A percentile compares a stretch with the other conserved stretches of the same genome.
These are phyloP conservation scores for Apoda limacodes DNA, from an alignment of 2,888 invertebrate species.

Conservation along the genomic window DNA sequence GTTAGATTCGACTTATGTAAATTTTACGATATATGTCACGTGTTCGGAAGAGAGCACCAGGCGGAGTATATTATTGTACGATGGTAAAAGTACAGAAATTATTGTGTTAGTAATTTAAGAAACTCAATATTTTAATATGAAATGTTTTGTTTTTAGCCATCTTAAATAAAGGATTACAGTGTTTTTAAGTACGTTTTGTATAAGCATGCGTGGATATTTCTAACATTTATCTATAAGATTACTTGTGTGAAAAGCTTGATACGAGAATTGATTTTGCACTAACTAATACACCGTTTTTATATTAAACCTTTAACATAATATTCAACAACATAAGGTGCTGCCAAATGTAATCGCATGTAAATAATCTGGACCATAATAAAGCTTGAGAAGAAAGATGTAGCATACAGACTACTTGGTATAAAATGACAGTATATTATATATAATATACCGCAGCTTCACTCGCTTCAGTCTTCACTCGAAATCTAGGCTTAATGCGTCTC, in stretches of 20 bases:
- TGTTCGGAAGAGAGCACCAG: constrained; percentile 12
- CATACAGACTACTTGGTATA: constrained; percentile 13
- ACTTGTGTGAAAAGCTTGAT: constrained; percentile 16
- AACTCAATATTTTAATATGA: constrained; percentile 14
- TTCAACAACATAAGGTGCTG: constrained; percentile 14
- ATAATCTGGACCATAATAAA: constrained; percentile 14
- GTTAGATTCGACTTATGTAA: constrained; percentile 13
- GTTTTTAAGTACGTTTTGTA: constrained; percentile 10
- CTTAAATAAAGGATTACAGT: constrained; percentile 4
- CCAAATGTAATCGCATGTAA: constrained; percentile 14
- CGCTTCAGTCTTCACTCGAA: constrained; percentile 14
- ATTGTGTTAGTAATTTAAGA: constrained; percentile 14
- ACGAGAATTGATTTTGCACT: constrained; percentile 16
- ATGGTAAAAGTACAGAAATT: constrained; percentile 14
- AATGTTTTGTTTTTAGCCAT: constrained; percentile 14
- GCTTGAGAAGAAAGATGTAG: constrained; percentile 14
- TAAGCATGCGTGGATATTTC: constrained; percentile 15
- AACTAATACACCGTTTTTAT: constrained; percentile 14
- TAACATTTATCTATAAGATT: constrained; percentile 15
- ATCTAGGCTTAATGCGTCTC: constrained; percentile 15
- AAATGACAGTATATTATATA: constrained; percentile 14
- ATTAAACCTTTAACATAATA: constrained; percentile 14
- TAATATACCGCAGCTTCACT: constrained; percentile 14
- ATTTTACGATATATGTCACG: constrained; percentile 12
- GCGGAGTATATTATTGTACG: constrained; percentile 13